A percentile compares a stretch with the other conserved stretches of the same genome.
Conservation (phyloP, 2,888 invertebrate species). For the Diaperis boleti region DNA sequence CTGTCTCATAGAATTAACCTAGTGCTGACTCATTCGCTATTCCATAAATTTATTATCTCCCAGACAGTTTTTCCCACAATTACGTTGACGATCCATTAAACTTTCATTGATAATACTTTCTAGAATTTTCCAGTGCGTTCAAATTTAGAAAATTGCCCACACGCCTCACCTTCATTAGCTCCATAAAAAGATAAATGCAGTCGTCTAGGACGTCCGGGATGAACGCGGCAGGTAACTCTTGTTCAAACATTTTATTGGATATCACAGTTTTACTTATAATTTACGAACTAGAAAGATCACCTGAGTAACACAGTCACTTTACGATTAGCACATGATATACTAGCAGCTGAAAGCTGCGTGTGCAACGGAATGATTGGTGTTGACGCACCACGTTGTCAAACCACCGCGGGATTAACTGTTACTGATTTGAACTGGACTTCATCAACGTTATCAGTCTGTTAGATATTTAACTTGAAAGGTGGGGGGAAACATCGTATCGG, state of each 20-base stretch:
- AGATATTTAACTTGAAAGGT: slow-evolving; percentile 11
- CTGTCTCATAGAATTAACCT: no score
- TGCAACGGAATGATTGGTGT: no score
- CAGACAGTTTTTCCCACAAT: background rate
- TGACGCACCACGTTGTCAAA: background rate
- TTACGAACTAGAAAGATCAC: slow-evolving; percentile 21
- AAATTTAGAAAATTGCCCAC: background rate
- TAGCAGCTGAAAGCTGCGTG: slow-evolving; percentile 18
- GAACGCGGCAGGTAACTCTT: slow-evolving; percentile 72
- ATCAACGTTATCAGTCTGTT: slow-evolving; percentile 1
- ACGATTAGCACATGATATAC: slow-evolving; percentile 21
- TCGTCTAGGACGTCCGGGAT: slow-evolving; percentile 82
- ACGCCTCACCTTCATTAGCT: slow-evolving; percentile 77
- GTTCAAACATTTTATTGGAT: slow-evolving; percentile 73
- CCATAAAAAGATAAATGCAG: slow-evolving; percentile 77
- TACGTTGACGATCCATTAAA: background rate
- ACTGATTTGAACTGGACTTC: slow-evolving; percentile 12
- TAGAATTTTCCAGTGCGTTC: background rate
- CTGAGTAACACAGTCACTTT: slow-evolving; percentile 24
- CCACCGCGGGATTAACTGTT: no score
- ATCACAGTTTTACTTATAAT: slow-evolving; percentile 20
- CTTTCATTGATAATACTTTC: background rate
- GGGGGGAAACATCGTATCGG: slow-evolving; percentile 1
- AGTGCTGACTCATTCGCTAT: background rate
- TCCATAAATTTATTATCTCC: background rate